phyloP scores from a whole-genome alignment of 2,797 vertebrate genomes.

The Hafferia zeledoni region DNA sequence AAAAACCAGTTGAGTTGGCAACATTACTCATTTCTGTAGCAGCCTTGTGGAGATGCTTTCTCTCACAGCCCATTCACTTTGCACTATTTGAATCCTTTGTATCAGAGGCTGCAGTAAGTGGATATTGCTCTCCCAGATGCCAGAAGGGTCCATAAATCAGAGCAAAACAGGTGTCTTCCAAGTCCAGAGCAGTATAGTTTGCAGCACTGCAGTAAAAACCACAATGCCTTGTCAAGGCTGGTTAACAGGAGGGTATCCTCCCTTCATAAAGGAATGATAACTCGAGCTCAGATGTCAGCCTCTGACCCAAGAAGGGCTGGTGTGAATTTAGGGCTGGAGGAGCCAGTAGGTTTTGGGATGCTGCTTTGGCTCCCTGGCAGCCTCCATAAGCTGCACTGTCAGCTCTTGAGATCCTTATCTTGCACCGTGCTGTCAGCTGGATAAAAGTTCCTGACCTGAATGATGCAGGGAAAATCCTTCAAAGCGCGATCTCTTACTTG shows the following conservation, averaged over 20 bases:
- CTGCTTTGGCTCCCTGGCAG: constrained; percentile 29
- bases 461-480: not conserved
- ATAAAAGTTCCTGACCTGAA: constrained; percentile 21
- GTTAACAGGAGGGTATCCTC: constrained; percentile 35
- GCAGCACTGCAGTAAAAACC: constrained; percentile 16
- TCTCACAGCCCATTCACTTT: not conserved
- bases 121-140: constrained; percentile 29
- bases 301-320: constrained; percentile 2
- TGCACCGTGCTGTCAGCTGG: accelerated
- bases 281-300: constrained; percentile 27
- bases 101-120: constrained; percentile 2
- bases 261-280: constrained; percentile 42
- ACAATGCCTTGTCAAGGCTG: constrained; percentile 6
- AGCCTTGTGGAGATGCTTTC: not conserved
- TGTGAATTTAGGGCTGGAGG: constrained; percentile 44
- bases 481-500: not conserved
- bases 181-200: constrained; percentile 30
- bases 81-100: not conserved
- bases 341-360: not conserved
- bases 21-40: not conserved
- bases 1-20: not conserved
- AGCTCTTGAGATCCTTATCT: constrained; percentile 51
- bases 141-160: constrained; percentile 51
- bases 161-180: constrained; percentile 53
- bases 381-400: not conserved